A percentile compares a stretch with the other conserved stretches of the same genome.
phyloP scores from a whole-genome alignment of 2,888 invertebrate species.

The Synanthedon formicaeformis region DNA sequence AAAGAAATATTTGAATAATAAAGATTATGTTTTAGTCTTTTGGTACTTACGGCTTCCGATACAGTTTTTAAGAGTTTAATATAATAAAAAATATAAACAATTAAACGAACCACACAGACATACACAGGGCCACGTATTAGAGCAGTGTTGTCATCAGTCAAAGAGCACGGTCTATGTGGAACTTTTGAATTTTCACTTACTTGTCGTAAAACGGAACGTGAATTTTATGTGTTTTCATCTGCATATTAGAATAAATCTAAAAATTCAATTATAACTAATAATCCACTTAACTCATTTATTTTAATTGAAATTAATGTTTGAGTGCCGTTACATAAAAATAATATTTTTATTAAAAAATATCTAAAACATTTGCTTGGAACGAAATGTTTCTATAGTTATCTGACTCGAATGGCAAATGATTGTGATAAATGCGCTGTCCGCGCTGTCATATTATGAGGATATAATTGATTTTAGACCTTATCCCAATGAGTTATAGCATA shows the following conservation, averaged over 20 bases:
- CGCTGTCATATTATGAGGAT: neutral
- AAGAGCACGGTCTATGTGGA: conserved; percentile 58
- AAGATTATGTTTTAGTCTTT: conserved; percentile 11
- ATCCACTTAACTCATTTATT: too few species aligned
- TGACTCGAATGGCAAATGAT: neutral
- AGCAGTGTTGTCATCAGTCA: conserved; percentile 49
- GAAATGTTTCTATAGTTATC: neutral
- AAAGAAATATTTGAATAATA: conserved; percentile 8
- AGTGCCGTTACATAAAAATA: neutral
- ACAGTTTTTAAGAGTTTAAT: conserved; percentile 33
- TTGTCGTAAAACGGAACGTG: conserved; percentile 8
- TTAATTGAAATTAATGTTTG: too few species aligned
- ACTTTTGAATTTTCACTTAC: conserved; percentile 44
- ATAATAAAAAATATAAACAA: conserved; percentile 64
- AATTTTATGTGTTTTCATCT: neutral
- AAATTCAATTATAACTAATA: too few species aligned
- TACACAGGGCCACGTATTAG: conserved; percentile 62
- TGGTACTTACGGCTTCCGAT: conserved; percentile 48
- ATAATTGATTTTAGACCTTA: neutral
- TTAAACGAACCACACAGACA: conserved; percentile 40
- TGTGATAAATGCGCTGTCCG: neutral
- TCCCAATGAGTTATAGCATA: neutral
- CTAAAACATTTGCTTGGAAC: neutral
- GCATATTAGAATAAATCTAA: too few species aligned
- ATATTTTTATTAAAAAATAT: neutral